A percentile compares a stretch with the other conserved stretches of the same genome.
Conservation (phyloP, 2,797 vertebrate species). For the Cossypha polioptera region DNA sequence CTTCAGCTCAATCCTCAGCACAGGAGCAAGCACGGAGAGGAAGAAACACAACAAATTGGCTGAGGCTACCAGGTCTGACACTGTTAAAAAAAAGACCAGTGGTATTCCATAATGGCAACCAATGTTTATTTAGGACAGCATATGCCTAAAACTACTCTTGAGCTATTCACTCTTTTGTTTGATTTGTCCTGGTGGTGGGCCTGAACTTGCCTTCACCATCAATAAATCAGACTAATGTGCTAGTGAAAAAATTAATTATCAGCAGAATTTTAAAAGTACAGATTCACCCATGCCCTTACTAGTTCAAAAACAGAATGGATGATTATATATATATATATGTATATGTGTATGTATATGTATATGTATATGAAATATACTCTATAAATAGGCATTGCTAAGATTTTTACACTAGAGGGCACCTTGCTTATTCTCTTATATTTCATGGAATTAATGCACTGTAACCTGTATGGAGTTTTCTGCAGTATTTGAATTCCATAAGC, state of each 20-base stretch:
- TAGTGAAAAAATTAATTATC: neutral
- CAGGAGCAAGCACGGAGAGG: neutral
- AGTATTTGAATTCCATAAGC: neutral
- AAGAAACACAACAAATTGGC: neutral
- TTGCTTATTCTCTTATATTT: neutral
- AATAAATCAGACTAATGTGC: neutral
- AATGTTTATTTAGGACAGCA: neutral
- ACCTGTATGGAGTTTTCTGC: neutral
- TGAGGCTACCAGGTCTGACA: neutral
- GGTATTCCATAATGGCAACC: neutral
- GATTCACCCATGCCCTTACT: neutral
- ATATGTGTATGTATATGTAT: neutral
- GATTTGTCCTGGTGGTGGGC: neutral
- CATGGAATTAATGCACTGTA: neutral
- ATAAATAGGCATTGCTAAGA: neutral
- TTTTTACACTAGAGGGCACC: conserved; percentile 14
- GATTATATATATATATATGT: neutral
- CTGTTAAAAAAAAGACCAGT: neutral
- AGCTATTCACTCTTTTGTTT: neutral
- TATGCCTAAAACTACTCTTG: neutral
- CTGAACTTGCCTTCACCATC: neutral
- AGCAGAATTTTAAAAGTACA: neutral
- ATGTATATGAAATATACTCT: neutral
- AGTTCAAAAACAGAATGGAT: neutral
- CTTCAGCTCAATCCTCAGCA: neutral